Conservation (phyloP, 1,140 invertebrate species). For the Procambarus virginalis region DNA sequence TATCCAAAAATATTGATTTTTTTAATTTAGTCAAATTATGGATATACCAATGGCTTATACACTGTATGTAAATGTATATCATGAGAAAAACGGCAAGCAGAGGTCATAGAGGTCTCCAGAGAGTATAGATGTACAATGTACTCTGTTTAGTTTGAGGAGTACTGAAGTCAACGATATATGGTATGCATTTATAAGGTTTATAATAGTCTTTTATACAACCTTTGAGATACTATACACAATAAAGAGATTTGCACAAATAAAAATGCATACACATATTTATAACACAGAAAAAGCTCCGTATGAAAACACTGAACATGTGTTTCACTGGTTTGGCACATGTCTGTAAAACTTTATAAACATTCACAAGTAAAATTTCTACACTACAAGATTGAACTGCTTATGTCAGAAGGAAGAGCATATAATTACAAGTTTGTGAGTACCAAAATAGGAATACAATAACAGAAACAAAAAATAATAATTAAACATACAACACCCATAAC, state of each 20-base stretch:
- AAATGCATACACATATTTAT: conserved; percentile 17
- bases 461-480: conserved; percentile 24
- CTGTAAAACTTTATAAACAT: conserved; percentile 42
- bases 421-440: conserved; percentile 24
- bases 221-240: conserved; percentile 14
- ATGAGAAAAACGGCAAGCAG: background rate
- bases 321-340: conserved; percentile 51
- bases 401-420: conserved; percentile 22
- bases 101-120: background rate
- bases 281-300: conserved; percentile 9
- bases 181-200: background rate
- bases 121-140: background rate
- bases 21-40: too few species aligned
- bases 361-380: conserved; percentile 40
- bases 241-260: background rate
- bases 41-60: too few species aligned
- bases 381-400: conserved; percentile 39
- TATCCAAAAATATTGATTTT: too few species aligned
- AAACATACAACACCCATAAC: conserved; percentile 42
- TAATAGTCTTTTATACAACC: conserved; percentile 5
- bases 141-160: too few species aligned
- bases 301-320: conserved; percentile 45
- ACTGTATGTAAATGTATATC: background rate
- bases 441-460: conserved; percentile 21
- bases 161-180: background rate